Base-by-base conservation (phyloP, 2,888 invertebrate genomes). In the Tanypteryx hageni region DNA sequence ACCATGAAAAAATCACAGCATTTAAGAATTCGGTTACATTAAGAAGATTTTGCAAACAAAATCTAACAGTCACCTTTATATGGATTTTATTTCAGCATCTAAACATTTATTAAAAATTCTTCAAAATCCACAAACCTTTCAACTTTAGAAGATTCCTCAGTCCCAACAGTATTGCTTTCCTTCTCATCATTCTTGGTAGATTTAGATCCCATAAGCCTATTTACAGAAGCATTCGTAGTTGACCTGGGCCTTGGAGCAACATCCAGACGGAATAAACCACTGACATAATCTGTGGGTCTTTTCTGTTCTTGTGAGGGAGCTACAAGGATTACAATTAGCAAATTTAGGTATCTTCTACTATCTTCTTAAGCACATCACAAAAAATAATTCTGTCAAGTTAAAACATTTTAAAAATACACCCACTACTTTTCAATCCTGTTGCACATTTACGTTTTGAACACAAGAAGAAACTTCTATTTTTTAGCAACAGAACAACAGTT, bases 281-380 rank as follows among this genome's bases (percentile, higher is more conserved):
- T 95, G 94, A 97, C 97, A 94, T 97, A 97, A 94, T 97, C 97
- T 93, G 97, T 96, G 84, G 96, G 96, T 94, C 97, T 96, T 94
- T 97, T 97, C 94, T 96, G 96, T 94, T 97, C 96, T 76, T 97
- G 96, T 93, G 96, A 96, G 94, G 96, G 96, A 94, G 96, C 97
- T 97, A 94, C 92, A 94, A 94, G 89, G 92, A 92, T 92, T 92
- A 93, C 92, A 92, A 92, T 44, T 92, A 18, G 16, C 11, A 64
- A 5, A 18, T 64, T 18, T 14, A 3, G 22, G 0, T 44, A 44
- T 1, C 13, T 13, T 44, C 0, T 5, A 44, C 44, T 44, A 44
- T 3, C 44, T 11, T 22, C 82, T 14, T 13, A 3, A 31, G 2
- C 44, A 44, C 31, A 9, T 0, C 14, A 22, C 44, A 31, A 14